Evolutionary conservation across 2,797 vertebrate genomes (phyloP).

Genomic region (Distichodus sexfasciatus): DNA sequence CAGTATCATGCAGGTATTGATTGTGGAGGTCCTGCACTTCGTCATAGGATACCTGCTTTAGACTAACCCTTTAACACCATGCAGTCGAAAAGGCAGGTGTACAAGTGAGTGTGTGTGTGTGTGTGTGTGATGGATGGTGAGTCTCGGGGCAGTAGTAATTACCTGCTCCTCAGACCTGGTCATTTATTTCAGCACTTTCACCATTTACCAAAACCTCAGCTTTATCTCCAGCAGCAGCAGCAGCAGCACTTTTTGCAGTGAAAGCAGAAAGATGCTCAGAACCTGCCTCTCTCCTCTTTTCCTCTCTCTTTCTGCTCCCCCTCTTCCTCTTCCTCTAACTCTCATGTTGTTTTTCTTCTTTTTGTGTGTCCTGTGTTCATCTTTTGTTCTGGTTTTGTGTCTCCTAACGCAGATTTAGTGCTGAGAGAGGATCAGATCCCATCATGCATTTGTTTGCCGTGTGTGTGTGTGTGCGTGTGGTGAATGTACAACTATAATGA

Average conservation of each 20-base stretch:
- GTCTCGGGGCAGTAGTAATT: slow-evolving; percentile 97
- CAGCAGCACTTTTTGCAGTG: slow-evolving; percentile 81
- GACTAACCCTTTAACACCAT: background rate
- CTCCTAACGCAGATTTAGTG: no score
- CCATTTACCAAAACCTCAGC: slow-evolving; percentile 93
- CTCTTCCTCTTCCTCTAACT: no score
- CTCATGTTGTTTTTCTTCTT: no score
- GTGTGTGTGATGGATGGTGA: slow-evolving; percentile 86
- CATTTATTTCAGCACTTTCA: slow-evolving; percentile 98
- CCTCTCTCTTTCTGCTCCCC: no score
- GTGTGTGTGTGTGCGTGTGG: no score
- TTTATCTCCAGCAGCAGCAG: slow-evolving; percentile 93
- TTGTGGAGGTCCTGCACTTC: slow-evolving; percentile 56
- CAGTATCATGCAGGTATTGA: slow-evolving; percentile 36
- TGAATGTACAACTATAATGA: no score
- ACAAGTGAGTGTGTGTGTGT: slow-evolving; percentile 23
- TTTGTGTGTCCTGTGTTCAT: no score
- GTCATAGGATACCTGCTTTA: background rate
- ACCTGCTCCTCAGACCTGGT: slow-evolving; percentile 88
- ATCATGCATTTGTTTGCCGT: no score
- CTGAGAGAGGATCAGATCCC: no score
- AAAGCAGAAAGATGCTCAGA: slow-evolving; percentile 87
- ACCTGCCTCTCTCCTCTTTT: no score
- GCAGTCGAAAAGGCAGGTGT: background rate
- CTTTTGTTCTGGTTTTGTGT: no score